Base-by-base conservation (phyloP, 2,113 vertebrate species). In the Dromiciops gliroides region DNA sequence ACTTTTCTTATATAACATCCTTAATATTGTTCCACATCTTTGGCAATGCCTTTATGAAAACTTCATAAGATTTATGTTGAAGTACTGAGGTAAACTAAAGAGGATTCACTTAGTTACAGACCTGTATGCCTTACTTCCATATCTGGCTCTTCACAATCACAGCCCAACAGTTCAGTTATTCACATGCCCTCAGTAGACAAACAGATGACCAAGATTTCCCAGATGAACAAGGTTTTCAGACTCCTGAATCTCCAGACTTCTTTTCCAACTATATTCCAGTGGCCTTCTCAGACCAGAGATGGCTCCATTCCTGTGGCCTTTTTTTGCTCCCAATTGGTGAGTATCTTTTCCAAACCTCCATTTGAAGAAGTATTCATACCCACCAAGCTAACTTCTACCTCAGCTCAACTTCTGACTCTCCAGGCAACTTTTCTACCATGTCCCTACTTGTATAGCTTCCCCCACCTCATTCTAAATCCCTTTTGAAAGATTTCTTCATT, bases 1-100 rank as follows among this genome's bases (percentile, higher is more conserved):
- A 50, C 24, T 11, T 14, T 67, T 67, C 60, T 67, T 56, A 56
- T 56, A 56, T 8, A 56, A 56, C 8, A 9, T 6, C n/a, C 31
- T 67, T 37, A 67, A 67, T 67, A 67, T 67, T 67, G 3, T 67
- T 37, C 26, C 10, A 25, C 56, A n/a, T 12, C 23, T 48, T 93
- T 95, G 25, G 48, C 8, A 95, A 94, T 89, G 31, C 11, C 90
- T 53, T 92, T 91, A 28, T 22, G 8, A 51, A 93, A 50, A 90
- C 44, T 91, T 11, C 22, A 3, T 12, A 90, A 5, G 10, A 37
- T 48, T 37, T 12, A 31, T 1, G 0, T 0, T 92, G 50, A 96
- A 92, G 50, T 89, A 60, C 16, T 89, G 89, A 93, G 50, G 51
- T 95, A 60, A 91, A 2, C 3, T 50, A 37, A 60, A 90, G 88